Evolutionary conservation across 37 sponge, comb jelly and placozoan species (phyloP).

Genomic region (Beroe ovata): DNA sequence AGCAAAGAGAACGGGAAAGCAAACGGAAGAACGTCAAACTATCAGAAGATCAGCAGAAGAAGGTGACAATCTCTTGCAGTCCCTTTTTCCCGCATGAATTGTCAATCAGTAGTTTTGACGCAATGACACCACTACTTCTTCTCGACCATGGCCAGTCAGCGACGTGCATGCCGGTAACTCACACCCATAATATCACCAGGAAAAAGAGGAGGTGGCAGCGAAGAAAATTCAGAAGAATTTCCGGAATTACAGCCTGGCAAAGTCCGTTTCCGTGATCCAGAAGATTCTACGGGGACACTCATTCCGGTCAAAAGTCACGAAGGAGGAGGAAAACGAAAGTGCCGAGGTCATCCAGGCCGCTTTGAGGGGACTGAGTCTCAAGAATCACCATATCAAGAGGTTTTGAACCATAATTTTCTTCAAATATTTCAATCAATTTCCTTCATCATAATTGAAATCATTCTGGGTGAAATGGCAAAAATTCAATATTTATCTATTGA

Average conservation of each 20-base stretch:
- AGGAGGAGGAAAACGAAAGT: conserved; percentile 34
- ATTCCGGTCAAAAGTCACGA: not conserved
- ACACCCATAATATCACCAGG: too few relatives aligned
- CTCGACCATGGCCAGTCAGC: too few relatives aligned
- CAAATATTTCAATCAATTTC: too few relatives aligned
- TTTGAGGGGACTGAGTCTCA: not conserved
- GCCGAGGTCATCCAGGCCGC: conserved; percentile 31
- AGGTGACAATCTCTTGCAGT: too few relatives aligned
- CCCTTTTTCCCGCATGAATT: too few relatives aligned
- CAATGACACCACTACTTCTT: too few relatives aligned
- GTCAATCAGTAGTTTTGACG: too few relatives aligned
- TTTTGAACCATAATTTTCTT: too few relatives aligned
- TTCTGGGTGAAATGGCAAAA: too few relatives aligned
- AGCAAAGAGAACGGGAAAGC: not conserved
- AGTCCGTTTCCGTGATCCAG: not conserved
- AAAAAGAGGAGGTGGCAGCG: conserved; percentile 26
- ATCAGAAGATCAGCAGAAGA: not conserved
- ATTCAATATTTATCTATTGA: too few relatives aligned
- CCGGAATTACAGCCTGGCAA: conserved; percentile 26
- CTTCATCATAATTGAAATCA: too few relatives aligned
- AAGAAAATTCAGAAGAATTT: conserved; percentile 35
- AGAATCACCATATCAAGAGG: conserved; percentile 16
- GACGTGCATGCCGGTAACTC: too few relatives aligned
- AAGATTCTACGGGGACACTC: conserved; percentile 3
- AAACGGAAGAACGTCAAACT: not conserved